Conservation (phyloP, 2,888 invertebrate genomes). For the Pammene fasciana region DNA sequence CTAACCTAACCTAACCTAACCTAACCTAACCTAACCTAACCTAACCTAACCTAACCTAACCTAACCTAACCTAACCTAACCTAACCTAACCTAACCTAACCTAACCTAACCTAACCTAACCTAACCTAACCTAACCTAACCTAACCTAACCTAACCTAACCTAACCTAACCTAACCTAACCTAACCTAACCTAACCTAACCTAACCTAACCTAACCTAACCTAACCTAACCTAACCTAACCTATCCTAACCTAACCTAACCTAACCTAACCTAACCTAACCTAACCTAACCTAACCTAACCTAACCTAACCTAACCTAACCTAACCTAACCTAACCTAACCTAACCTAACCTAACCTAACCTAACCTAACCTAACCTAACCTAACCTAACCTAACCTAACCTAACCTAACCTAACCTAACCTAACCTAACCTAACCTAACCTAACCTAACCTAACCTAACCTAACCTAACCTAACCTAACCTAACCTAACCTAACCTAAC, state of each 20-base stretch:
- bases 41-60: too few relatives aligned
- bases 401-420: conserved; percentile 7
- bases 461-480: conserved; percentile 14
- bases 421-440: too few relatives aligned
- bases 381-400: too few relatives aligned
- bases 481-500: conserved; percentile 10
- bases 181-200: conserved; percentile 35
- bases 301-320: conserved; percentile 13
- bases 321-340: conserved; percentile 10
- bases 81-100: too few relatives aligned
- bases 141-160: conserved; percentile 5
- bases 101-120: too few relatives aligned
- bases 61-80: too few relatives aligned
- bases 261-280: conserved; percentile 6
- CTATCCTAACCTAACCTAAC: conserved; percentile 12
- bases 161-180: conserved; percentile 22
- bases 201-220: not conserved
- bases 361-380: conserved; percentile 13
- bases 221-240: conserved; percentile 12
- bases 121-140: too few relatives aligned
- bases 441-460: conserved; percentile 14
- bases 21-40: too few relatives aligned
- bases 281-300: conserved; percentile 10
- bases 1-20: too few relatives aligned
- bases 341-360: conserved; percentile 9